Conservation (phyloP, 1,140 invertebrate genomes). For the Drosophila sp. region DNA sequence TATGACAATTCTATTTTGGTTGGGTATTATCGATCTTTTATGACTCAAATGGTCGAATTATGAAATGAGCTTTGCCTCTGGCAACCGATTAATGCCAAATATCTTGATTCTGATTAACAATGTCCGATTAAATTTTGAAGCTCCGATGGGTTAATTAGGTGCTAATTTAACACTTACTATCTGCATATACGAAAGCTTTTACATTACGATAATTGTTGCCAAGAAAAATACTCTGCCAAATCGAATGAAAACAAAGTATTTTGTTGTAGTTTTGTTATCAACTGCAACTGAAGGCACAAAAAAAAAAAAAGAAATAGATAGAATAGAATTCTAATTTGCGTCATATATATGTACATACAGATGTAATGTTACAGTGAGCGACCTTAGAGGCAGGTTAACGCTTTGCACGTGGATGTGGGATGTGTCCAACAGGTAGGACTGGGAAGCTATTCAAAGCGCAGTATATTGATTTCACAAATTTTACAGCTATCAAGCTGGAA, state of each 20-base stretch:
- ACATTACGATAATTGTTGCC: constrained; percentile 73
- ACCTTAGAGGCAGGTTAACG: constrained; percentile 32
- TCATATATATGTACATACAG: constrained; percentile 13
- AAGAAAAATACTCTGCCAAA: constrained; percentile 48
- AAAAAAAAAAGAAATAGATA: constrained; percentile 27
- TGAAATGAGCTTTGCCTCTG: constrained; percentile 39
- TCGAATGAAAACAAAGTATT: constrained; percentile 32
- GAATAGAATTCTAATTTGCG: constrained; percentile 26
- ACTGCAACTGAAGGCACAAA: constrained; percentile 15
- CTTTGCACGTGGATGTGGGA: constrained; percentile 35
- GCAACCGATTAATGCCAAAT: constrained; percentile 3
- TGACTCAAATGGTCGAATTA: constrained; percentile 13
- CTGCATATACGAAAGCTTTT: constrained; percentile 24
- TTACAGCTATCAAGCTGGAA: too few species aligned
- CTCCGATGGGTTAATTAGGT: constrained; percentile 63
- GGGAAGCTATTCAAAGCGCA: neutral
- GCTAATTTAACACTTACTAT: constrained; percentile 47
- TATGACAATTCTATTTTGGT: constrained; percentile 5
- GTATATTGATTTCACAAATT: neutral
- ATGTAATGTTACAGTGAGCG: constrained; percentile 31
- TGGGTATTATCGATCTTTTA: constrained; percentile 7
- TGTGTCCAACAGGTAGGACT: neutral
- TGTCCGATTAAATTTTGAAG: constrained; percentile 35
- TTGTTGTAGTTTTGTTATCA: constrained; percentile 40
- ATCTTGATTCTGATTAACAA: constrained; percentile 12